Conservation (phyloP, 2,888 invertebrate species). For the Neoaliturus tenellus region DNA sequence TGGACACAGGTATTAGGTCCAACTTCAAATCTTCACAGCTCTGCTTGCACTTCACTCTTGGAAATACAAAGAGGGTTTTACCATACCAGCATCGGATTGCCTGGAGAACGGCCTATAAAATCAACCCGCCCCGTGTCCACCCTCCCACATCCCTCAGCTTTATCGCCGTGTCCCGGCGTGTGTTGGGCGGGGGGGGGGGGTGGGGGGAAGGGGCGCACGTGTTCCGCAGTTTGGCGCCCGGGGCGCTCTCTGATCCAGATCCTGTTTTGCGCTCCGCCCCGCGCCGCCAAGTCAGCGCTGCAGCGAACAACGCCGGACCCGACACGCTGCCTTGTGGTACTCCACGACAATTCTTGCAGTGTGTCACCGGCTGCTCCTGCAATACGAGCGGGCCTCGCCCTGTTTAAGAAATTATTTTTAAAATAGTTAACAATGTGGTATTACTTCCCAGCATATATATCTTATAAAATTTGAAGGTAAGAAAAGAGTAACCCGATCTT, state of each 20-base stretch:
- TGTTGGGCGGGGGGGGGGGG: background rate
- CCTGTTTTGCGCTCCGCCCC: slow-evolving; percentile 15
- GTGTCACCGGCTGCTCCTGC: too few relatives aligned
- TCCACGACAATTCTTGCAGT: too few relatives aligned
- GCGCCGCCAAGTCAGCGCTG: background rate
- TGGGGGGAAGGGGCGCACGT: slow-evolving; percentile 6
- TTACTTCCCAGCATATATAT: background rate
- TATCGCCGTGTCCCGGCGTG: background rate
- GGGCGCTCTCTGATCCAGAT: slow-evolving; percentile 18
- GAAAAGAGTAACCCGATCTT: background rate
- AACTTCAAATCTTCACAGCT: too few relatives aligned
- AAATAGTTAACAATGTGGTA: too few relatives aligned
- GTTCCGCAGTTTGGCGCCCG: background rate
- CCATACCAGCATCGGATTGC: too few relatives aligned
- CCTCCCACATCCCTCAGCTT: background rate
- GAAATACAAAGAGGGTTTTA: too few relatives aligned
- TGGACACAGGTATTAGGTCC: too few relatives aligned
- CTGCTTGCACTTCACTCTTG: too few relatives aligned
- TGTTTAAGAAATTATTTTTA: too few relatives aligned
- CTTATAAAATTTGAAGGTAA: background rate
- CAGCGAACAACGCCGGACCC: background rate
- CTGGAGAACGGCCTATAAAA: too few relatives aligned
- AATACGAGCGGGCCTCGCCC: too few relatives aligned
- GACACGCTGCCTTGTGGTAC: background rate
- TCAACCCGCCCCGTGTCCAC: background rate